Evolutionary conservation across 2,113 vertebrate genomes (phyloP).

Genomic region (Petromus typicus): DNA sequence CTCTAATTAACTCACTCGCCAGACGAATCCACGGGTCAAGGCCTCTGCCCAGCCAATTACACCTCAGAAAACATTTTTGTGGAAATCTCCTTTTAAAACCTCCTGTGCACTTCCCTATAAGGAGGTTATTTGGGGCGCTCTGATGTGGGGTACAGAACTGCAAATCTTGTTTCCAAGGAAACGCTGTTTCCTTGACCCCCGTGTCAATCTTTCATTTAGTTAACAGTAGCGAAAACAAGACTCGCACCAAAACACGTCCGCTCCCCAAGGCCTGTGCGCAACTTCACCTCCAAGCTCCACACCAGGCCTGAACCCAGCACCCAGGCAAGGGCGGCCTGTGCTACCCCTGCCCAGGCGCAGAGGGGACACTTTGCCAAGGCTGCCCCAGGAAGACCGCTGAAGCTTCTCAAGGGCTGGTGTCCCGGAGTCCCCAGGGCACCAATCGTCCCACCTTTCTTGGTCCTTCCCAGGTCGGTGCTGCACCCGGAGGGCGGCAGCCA

Average conservation of each 20-base stretch:
- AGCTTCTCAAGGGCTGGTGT: rapidly evolving
- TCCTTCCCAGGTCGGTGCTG: background rate
- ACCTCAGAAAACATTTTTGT: background rate
- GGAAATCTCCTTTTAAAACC: background rate
- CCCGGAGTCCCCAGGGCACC: background rate
- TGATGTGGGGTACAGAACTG: background rate
- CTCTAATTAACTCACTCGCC: background rate
- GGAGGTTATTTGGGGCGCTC: background rate
- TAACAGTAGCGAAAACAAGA: background rate
- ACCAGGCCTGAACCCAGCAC: background rate
- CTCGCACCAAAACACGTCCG: rapidly evolving
- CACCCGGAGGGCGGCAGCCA: rapidly evolving
- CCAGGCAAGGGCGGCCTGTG: rapidly evolving
- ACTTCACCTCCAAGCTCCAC: background rate
- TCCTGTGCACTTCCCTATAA: background rate
- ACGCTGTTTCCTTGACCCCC: too few species aligned
- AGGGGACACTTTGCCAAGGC: background rate
- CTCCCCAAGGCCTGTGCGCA: background rate
- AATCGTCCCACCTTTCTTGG: rapidly evolving
- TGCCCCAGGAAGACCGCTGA: rapidly evolving
- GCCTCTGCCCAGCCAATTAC: background rate
- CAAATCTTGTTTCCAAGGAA: background rate
- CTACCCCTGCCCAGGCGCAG: rapidly evolving
- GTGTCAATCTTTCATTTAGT: background rate
- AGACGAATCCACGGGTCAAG: background rate